A percentile compares a stretch with the other conserved stretches of the same genome.
Evolutionary conservation across 2,888 invertebrate genomes (phyloP).

Genomic region (Nycteola revayana): DNA sequence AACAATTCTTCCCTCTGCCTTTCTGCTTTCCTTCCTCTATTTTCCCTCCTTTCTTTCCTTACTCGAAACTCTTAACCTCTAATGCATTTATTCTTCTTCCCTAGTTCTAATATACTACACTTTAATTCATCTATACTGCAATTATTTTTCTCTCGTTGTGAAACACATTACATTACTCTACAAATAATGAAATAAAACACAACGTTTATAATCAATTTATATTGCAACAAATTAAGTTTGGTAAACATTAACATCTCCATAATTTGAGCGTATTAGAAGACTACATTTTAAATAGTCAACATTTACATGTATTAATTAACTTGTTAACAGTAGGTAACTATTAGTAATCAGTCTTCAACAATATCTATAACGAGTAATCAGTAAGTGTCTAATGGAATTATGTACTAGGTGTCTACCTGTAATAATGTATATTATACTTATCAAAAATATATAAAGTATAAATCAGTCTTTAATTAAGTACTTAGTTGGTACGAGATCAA

Average conservation of each 20-base stretch:
- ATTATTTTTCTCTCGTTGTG: constrained; percentile 1
- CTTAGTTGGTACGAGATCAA: constrained; percentile 1
- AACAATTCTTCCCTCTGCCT: no score
- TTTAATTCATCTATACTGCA: constrained; percentile 2
- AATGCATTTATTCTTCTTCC: no score
- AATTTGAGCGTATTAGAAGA: constrained; percentile 4
- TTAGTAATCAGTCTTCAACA: constrained; percentile 6
- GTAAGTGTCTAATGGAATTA: constrained; percentile 1
- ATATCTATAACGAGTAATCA: constrained; percentile 6
- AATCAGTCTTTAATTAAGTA: constrained; percentile 1
- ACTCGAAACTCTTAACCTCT: no score
- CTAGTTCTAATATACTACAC: no score
- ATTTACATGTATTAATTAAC: constrained; percentile 3
- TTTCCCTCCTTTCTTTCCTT: no score
- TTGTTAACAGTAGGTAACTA: constrained; percentile 3
- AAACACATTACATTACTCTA: constrained; percentile 3
- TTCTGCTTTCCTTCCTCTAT: no score
- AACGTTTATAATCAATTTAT: constrained; percentile 5
- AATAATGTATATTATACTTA: constrained; percentile 1
- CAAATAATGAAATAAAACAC: constrained; percentile 4
- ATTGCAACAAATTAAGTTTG: constrained; percentile 5
- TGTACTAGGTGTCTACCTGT: constrained; percentile 1
- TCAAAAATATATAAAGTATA: constrained; percentile 1
- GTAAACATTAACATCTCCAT: constrained; percentile 4
- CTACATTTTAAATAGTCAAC: constrained; percentile 5